Conservation (phyloP, 2,113 vertebrate genomes). For the Odocoileus hemionus region DNA sequence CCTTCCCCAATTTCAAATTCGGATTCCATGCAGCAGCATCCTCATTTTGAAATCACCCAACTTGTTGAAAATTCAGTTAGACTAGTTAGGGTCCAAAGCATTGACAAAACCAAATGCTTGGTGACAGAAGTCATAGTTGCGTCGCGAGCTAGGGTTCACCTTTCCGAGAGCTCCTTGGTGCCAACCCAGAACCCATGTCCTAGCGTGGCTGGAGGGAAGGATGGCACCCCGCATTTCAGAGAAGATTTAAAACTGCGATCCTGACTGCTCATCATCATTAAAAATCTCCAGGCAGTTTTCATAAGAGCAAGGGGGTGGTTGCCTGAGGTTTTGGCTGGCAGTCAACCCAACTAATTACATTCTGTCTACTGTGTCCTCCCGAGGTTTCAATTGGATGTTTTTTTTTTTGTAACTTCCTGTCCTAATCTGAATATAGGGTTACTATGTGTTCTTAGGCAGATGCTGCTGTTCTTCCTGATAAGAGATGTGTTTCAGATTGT, state of each 20-base stretch:
- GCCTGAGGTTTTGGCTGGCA: conserved; percentile 77
- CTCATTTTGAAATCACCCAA: not conserved
- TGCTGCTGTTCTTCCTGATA: conserved; percentile 46
- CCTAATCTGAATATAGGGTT: conserved; percentile 67
- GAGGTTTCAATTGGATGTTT: conserved; percentile 71
- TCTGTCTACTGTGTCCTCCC: conserved; percentile 75
- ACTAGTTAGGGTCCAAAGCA: conserved; percentile 33
- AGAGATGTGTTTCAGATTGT: conserved; percentile 24
- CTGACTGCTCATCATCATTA: conserved; percentile 73
- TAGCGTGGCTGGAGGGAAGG: conserved; percentile 60
- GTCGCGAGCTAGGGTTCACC: conserved; percentile 53
- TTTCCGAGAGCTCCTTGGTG: conserved; percentile 1
- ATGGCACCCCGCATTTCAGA: conserved; percentile 69
- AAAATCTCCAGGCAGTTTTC: conserved; percentile 77
- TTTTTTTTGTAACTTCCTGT: conserved; percentile 59
- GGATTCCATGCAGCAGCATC: not conserved
- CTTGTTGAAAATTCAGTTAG: not conserved
- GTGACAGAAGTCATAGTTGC: not conserved
- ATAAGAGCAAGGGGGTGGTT: conserved; percentile 73
- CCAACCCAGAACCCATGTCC: conserved; percentile 57
- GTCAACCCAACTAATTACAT: conserved; percentile 77
- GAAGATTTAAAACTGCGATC: conserved; percentile 71
- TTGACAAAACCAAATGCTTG: not conserved
- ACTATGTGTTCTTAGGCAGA: conserved; percentile 68
- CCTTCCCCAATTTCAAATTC: not conserved